Conservation (phyloP, 2,888 invertebrate genomes). For the Pocota personata region DNA sequence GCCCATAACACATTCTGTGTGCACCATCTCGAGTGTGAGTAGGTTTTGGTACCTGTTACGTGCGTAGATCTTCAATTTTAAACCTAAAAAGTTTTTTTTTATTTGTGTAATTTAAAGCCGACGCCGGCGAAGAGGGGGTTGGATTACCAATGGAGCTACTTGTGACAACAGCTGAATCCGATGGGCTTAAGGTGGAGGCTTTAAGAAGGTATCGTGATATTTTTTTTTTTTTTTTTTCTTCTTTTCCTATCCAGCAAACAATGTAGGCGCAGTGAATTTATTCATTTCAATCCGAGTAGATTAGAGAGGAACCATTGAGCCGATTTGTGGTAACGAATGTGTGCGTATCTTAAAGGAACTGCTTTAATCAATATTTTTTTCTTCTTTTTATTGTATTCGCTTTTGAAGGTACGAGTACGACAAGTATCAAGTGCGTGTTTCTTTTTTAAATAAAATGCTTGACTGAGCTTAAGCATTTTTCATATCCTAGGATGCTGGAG, state of each 20-base stretch:
- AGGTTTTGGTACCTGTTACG: constrained; percentile 54
- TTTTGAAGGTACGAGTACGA: not conserved
- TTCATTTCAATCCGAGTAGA: constrained; percentile 22
- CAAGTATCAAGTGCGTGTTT: not conserved
- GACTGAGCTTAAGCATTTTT: not conserved
- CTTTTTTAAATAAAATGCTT: constrained; percentile 1
- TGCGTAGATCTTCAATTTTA: constrained; percentile 48
- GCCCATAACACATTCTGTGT: constrained; percentile 28
- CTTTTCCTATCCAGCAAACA: not conserved
- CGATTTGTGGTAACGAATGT: constrained; percentile 33
- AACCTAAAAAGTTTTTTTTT: constrained; percentile 4
- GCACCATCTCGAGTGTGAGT: constrained; percentile 6
- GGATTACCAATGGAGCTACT: constrained; percentile 38
- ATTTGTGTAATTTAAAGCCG: constrained; percentile 24
- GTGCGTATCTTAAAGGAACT: constrained; percentile 9
- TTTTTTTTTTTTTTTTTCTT: not conserved
- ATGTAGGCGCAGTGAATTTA: constrained; percentile 23
- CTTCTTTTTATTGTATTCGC: not conserved
- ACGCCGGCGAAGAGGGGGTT: constrained; percentile 7
- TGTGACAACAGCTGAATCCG: constrained; percentile 58
- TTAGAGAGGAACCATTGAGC: constrained; percentile 5
- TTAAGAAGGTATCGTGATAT: constrained; percentile 28
- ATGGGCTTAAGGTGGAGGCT: constrained; percentile 29
- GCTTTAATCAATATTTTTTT: constrained; percentile 32
- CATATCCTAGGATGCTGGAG: not conserved